Evolutionary conservation across 2,797 vertebrate species (phyloP).

Genomic region (Oryzias sinensis): DNA sequence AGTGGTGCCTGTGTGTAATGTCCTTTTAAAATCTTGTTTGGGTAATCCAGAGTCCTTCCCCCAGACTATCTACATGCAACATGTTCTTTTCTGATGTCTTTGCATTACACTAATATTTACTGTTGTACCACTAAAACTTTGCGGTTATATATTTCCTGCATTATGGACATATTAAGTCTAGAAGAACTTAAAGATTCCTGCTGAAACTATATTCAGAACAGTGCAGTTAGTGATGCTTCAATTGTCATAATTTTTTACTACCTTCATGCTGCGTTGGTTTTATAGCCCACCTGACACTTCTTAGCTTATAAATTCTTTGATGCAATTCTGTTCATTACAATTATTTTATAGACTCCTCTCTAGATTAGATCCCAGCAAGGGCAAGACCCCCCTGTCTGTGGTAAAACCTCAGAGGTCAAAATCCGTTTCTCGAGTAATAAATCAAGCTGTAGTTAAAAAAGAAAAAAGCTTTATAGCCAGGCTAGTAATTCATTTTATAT

Average conservation of each 20-base stretch:
- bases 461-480: constrained; percentile 25
- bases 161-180: no score
- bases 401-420: constrained; percentile 53
- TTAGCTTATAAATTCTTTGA: constrained; percentile 24
- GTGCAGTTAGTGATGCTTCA: no score
- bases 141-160: no score
- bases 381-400: constrained; percentile 24
- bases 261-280: not conserved
- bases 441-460: constrained; percentile 14
- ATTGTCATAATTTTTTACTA: not conserved
- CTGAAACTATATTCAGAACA: no score
- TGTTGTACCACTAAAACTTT: no score
- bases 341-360: constrained; percentile 37
- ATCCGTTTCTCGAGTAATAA: constrained; percentile 26
- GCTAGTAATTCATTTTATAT: constrained; percentile 31
- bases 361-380: constrained; percentile 22
- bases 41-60: no score
- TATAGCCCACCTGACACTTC: constrained; percentile 11
- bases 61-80: no score
- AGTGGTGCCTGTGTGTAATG: no score
- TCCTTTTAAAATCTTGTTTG: no score
- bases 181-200: no score
- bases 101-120: no score
- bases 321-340: constrained; percentile 17
- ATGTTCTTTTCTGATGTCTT: no score